Evolutionary conservation across 2,113 vertebrate genomes (phyloP).

Genomic region (Lepus americanus): DNA sequence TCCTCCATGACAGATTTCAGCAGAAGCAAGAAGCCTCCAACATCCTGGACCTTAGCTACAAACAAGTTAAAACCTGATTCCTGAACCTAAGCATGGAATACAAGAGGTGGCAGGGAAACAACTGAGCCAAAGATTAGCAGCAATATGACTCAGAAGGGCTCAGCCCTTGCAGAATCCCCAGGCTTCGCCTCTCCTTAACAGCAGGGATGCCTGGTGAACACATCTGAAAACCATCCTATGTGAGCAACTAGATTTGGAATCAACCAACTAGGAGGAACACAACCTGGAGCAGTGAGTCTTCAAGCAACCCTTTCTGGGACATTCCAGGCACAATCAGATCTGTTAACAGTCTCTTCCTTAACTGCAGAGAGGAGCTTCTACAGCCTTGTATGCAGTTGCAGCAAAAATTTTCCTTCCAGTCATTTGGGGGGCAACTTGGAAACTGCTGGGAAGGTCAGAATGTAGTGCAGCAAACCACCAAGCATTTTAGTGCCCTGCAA

Average conservation of each 20-base stretch:
- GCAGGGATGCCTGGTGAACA: constrained; percentile 67
- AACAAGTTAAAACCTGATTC: constrained; percentile 96
- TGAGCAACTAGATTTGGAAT: constrained; percentile 62
- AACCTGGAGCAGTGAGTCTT: constrained; percentile 18
- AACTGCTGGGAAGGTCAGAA: constrained; percentile 66
- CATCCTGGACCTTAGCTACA: too few species aligned
- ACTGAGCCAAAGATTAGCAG: constrained; percentile 84
- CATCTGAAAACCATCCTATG: constrained; percentile 44
- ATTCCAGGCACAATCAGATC: constrained; percentile 20
- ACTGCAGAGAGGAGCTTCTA: constrained; percentile 57
- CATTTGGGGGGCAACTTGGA: constrained; percentile 82
- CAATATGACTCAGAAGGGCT: constrained; percentile 70
- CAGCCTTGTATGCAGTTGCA: constrained; percentile 66
- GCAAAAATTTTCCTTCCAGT: constrained; percentile 48
- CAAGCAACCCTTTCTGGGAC: constrained; percentile 51
- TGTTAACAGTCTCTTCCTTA: constrained; percentile 59
- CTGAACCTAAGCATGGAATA: constrained; percentile 96
- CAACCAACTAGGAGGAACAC: constrained; percentile 53
- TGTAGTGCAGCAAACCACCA: not conserved
- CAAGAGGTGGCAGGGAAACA: constrained; percentile 92
- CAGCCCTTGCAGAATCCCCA: constrained; percentile 65
- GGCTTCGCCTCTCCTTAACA: constrained; percentile 67
- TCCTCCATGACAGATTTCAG: too few species aligned
- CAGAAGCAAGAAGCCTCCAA: too few species aligned
- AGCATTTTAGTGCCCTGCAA: constrained; percentile 4